Evolutionary conservation across 2,113 vertebrate genomes (phyloP), one percentile per base, ranked within the genome.

Genomic region (Carollia perspicillata): DNA sequence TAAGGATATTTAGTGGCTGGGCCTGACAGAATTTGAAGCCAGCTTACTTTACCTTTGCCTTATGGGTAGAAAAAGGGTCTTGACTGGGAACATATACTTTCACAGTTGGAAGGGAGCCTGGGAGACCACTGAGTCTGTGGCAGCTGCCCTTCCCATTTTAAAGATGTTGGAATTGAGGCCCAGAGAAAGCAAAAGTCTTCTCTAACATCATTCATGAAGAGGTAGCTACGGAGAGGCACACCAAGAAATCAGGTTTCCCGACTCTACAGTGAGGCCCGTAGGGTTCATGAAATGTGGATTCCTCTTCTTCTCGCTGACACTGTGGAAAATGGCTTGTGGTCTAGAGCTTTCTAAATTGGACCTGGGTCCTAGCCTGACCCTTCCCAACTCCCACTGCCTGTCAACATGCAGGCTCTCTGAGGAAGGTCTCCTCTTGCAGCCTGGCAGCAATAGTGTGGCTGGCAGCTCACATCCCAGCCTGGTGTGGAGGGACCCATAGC

Each of bases 331-430:
- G 53, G 51, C 17, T 84, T 95, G 55, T 60, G 88, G 55, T 86
- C 81, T 84, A 77, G 65, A 88, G 77, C 51, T 94, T 95, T 84
- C 93, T 95, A 88, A 94, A 88, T 71, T 66, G n/a, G 78, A 51
- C 37, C 35, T 78, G 78, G 26, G 37, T 55, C 78, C 35, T 72
- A 83, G 26, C 37, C 58, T 42, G 69, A 69, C 37, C 26, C 65
- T 77, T 89, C 35, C 35, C 44, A 84, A 44, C 8, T 63, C 37
- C 60, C 51, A 68, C 58, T 88, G 66, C 49, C 93, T 80, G 10
- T 89, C 53, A 86, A 91, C 58, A 95, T 83, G 83, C 20, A 72
- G 40, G 23, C 33, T 91, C 9, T 85, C 51, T n/a, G 47, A 89
- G 33, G 40, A 88, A 93, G 37, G 51, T n/a, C 66, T 66, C n/a